Base-by-base conservation (phyloP, 2,797 vertebrate species). In the Falco rusticolus region DNA sequence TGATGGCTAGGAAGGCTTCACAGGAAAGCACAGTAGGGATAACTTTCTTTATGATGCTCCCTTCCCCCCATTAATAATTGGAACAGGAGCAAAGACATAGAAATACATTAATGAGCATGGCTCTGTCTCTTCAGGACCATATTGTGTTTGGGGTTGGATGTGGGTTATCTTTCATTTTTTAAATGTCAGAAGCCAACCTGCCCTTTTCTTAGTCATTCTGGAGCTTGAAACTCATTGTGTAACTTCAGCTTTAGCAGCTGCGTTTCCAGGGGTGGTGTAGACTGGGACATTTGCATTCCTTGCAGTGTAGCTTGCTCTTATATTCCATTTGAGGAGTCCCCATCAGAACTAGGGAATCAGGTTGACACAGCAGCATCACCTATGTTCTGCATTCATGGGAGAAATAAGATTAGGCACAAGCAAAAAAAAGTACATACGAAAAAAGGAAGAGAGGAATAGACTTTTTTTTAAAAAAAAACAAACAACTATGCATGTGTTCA, bases 401-500 rank as follows among this genome's bases (percentile, higher is more conserved):
- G 3, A 80, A 72, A 80, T 59, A 31, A 93, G 31, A 47, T 76
- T 34, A 37, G 39, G 10, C 0, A 0, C 37, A 60, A 39, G 29
- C 16, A 64, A 51, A 33, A 61, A 56, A 56, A 72, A 84, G 34
- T 17, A 6, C 7, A 2, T 33, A 3, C 16, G 48, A 56, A 47
- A 51, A 75, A 70, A 74, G n/a, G 48, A 70, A 63, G 17, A 19
- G 25, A 41, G 25, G 29, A 20, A 59, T 51, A 71, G 25, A 56
- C 16, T 71, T 39, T 37, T 39, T 39, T 39, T 39, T 39, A 22
- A 33, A 47, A 47, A 50, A 59, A 37, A 22, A 7, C 41, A 21
- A 9, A 1, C 0, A 1, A 45, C 43, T 19, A 5, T 17, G 6
- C 3, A 3, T 31, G 14, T 54, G 13, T 22, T 47, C 5, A 1